These are phyloP conservation scores for Probosciger aterrimus DNA, from an alignment of 2,113 vertebrate species.

Conservation along the genomic window DNA sequence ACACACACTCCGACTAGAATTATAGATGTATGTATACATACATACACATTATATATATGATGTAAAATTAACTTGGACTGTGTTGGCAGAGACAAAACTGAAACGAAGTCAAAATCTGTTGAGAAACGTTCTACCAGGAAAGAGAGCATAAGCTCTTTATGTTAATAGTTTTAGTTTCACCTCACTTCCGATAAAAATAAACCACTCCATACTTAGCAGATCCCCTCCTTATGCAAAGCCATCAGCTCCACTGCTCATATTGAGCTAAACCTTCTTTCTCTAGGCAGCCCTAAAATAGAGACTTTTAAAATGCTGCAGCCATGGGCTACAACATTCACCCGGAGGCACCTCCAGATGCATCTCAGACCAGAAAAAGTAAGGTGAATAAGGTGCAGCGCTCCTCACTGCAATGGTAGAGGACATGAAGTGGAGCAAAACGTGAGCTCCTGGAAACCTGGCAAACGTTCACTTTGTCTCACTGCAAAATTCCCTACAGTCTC, in stretches of 20 bases:
- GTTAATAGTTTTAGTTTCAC: constrained; percentile 37
- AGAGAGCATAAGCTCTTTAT: constrained; percentile 26
- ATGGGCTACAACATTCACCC: not conserved
- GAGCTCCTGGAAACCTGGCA: not conserved
- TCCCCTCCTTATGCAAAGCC: constrained; percentile 14
- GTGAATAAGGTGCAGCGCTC: not conserved
- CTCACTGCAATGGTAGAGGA: not conserved
- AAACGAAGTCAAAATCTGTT: constrained; percentile 32
- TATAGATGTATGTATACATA: constrained; percentile 49
- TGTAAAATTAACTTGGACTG: constrained; percentile 33
- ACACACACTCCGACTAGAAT: constrained; percentile 54
- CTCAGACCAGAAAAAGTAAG: not conserved
- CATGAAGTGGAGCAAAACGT: not conserved
- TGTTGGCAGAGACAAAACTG: constrained; percentile 53
- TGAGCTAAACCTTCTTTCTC: constrained; percentile 23
- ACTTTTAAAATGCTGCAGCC: constrained; percentile 4
- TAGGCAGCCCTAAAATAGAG: constrained; percentile 26
- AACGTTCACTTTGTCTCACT: not conserved
- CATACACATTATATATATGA: constrained; percentile 16
- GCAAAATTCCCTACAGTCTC: not conserved
- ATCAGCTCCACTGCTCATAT: not conserved
- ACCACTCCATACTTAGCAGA: constrained; percentile 40
- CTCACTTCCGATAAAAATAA: constrained; percentile 45
- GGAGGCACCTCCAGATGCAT: not conserved
- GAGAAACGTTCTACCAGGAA: constrained; percentile 36